Evolutionary conservation across 2,888 invertebrate genomes (phyloP).

Genomic region (Nebria salina): DNA sequence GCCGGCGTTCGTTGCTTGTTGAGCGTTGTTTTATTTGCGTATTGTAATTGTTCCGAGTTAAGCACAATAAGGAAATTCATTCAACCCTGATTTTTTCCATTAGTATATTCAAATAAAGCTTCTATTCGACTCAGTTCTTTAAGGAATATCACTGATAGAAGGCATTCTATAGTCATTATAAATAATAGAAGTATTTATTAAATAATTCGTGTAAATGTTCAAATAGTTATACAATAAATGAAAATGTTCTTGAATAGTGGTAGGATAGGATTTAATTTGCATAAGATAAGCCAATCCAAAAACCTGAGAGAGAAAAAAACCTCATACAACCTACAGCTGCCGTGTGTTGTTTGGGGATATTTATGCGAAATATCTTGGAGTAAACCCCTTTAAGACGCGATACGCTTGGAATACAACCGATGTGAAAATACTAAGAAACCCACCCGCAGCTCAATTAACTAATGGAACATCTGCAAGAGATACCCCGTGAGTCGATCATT

Average conservation of each 20-base stretch:
- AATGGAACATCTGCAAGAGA: constrained; percentile 47
- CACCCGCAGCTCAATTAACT: constrained; percentile 41
- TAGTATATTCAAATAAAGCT: not conserved
- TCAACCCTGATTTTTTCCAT: not conserved
- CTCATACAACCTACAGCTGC: not conserved
- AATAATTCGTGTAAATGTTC: too few relatives aligned
- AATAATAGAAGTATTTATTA: too few relatives aligned
- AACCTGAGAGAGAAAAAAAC: not conserved
- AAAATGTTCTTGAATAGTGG: not conserved
- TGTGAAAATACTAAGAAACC: constrained; percentile 41
- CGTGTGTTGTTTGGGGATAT: not conserved
- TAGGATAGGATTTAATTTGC: not conserved
- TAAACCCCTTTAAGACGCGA: constrained; percentile 37
- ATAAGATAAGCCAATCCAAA: not conserved
- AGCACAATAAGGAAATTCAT: not conserved
- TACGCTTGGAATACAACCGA: constrained; percentile 28
- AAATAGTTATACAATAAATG: too few relatives aligned
- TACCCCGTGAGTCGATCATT: constrained; percentile 44
- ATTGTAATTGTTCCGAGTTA: not conserved
- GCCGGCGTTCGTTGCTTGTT: constrained; percentile 24
- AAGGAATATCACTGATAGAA: too few relatives aligned
- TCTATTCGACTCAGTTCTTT: not conserved
- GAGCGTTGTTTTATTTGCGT: not conserved
- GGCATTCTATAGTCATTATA: too few relatives aligned
- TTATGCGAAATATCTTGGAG: not conserved